phyloP scores from a whole-genome alignment of 2,113 vertebrate species.

The Pitta sordida region DNA sequence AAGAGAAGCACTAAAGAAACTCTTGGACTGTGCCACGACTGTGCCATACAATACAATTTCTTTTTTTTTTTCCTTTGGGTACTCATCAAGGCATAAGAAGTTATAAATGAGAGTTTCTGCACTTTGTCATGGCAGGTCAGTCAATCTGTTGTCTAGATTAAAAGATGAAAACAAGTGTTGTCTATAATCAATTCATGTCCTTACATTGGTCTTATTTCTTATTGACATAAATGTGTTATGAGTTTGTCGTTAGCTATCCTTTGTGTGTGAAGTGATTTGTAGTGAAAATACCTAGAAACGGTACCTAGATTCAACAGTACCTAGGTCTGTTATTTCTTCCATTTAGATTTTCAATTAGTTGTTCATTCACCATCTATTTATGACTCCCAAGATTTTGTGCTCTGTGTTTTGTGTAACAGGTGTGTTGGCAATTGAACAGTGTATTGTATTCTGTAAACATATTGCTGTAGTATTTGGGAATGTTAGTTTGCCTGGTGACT shows the following conservation, averaged over 20 bases:
- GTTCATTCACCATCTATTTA: not conserved
- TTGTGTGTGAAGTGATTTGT: not conserved
- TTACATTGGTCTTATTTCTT: not conserved
- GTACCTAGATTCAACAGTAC: not conserved
- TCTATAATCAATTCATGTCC: not conserved
- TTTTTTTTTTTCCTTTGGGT: not conserved
- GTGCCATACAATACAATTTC: too few species aligned
- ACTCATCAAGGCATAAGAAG: not conserved
- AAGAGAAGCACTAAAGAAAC: not conserved
- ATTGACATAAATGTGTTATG: not conserved
- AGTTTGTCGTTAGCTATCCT: not conserved
- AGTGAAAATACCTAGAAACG: not conserved
- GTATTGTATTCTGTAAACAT: not conserved
- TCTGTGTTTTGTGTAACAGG: not conserved
- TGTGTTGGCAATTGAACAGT: not conserved
- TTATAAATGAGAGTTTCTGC: not conserved
- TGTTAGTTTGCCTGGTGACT: not conserved
- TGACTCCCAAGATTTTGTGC: accelerated
- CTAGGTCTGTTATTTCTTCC: not conserved
- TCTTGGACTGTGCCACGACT: not conserved
- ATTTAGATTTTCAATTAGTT: not conserved
- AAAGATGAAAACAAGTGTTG: not conserved
- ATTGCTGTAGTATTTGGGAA: accelerated
- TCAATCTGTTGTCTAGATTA: not conserved
- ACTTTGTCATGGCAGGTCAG: not conserved